Evolutionary conservation across 2,113 vertebrate species (phyloP), one percentile per base, ranked within the genome.

Genomic region (Tor tambroides): DNA sequence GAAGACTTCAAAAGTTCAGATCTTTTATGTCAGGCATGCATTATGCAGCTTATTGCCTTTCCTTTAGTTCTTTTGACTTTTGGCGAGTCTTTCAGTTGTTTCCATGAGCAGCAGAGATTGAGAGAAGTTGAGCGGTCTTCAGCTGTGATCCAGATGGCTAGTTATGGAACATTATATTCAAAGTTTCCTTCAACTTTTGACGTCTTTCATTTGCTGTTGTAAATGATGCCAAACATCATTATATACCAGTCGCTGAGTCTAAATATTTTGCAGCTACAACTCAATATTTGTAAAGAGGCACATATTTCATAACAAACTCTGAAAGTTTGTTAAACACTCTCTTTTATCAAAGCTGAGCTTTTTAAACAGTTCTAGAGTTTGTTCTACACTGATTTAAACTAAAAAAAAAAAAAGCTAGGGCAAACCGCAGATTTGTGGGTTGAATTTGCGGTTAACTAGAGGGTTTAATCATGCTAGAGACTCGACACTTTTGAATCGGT

Each of bases 131-230:
- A 83, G 43, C 38, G 21, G 15, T 69, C 61, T 69, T 83, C 80
- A 51, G 63, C 43, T 83, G 81, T 11, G 63, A 54, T 71, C 63
- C 81, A 83, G 81, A 83, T 83, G 80, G 80, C 17, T 63, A 67
- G n/a, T 28, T 82, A 67, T 82, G 35, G 38, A 69, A 54, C 63
- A 4, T 54, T 83, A 51, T n/a, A 32, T 54, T 30, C 43, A 71
- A 61, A 15, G 38, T 63, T 28, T 80, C 32, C 12, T 26, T 80
- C 23, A 69, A 14, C 26, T 10, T 43, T 43, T 82, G 26, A 17
- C 12, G 23, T 17, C 15, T 12, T n/a, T 32, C 17, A 7, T 32
- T 43, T 41, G 51, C 6, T 49, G 26, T 69, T n/a, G 4, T 26
- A 26, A 78, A 54, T 1, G 15, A 51, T n/a, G n/a, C 10, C 6